phyloP scores from a whole-genome alignment of 2,797 vertebrate species.

The Emys orbicularis region DNA sequence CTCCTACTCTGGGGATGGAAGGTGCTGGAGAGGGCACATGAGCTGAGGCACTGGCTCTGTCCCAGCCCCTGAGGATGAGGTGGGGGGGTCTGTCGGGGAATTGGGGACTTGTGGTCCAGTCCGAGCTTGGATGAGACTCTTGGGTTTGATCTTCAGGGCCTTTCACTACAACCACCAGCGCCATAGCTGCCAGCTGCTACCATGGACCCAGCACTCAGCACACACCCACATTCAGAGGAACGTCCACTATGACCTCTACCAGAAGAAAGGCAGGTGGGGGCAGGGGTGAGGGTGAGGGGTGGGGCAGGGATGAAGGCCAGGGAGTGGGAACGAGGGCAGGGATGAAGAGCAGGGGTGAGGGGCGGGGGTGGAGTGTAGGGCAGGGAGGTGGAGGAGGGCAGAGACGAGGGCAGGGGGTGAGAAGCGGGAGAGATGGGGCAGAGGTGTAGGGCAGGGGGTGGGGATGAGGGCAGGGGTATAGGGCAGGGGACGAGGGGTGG shows the following conservation, averaged over 20 bases:
- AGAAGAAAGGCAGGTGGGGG: slow-evolving; percentile 91
- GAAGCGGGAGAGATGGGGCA: background rate
- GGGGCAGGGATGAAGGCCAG: background rate
- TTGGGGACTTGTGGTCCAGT: no score
- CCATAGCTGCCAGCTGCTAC: slow-evolving; percentile 89
- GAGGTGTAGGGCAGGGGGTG: background rate
- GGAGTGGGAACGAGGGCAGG: background rate
- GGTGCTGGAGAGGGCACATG: background rate
- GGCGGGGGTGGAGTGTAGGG: no score
- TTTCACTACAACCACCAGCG: slow-evolving; percentile 91
- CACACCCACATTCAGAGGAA: slow-evolving; percentile 88
- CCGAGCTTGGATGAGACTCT: background rate
- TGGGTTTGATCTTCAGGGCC: slow-evolving; percentile 79
- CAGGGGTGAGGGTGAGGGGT: rapidly evolving
- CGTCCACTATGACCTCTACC: slow-evolving; percentile 92
- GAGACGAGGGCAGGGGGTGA: background rate
- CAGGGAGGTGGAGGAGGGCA: no score
- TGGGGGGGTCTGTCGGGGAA: background rate
- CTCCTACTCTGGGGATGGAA: background rate
- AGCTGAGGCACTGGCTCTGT: no score
- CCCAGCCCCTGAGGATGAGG: background rate
- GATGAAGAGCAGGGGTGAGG: background rate
- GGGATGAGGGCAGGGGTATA: background rate
- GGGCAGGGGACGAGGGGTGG: no score
- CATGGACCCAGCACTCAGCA: slow-evolving; percentile 89